Percentiles rank a stretch among this genome's conserved stretches.
phyloP scores from a whole-genome alignment of 2,113 vertebrate species.

The Myrmophylax atrothorax region DNA sequence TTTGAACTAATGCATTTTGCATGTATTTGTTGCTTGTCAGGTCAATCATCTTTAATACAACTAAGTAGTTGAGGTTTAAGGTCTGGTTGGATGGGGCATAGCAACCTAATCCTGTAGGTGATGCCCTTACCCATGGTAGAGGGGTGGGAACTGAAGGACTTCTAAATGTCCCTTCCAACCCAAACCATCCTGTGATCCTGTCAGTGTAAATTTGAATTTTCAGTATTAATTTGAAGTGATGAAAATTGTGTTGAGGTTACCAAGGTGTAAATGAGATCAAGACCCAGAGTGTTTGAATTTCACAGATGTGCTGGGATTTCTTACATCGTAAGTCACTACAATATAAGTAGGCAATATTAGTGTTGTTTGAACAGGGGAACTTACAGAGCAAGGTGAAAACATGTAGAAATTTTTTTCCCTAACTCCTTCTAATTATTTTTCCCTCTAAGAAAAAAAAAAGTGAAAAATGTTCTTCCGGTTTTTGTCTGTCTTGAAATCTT shows the following conservation, averaged over 20 bases:
- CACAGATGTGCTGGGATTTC: not conserved
- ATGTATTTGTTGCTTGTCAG: not conserved
- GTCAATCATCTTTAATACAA: not conserved
- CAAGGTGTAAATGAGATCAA: accelerated
- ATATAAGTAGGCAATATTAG: not conserved
- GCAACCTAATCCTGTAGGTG: not conserved
- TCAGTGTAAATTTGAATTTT: not conserved
- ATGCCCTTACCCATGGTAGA: not conserved
- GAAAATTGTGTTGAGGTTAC: not conserved
- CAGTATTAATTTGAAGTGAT: not conserved
- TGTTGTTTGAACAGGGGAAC: not conserved
- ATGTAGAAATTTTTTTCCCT: accelerated
- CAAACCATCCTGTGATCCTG: not conserved
- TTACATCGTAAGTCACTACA: not conserved
- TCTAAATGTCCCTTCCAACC: not conserved
- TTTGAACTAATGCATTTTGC: not conserved
- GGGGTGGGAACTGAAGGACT: not conserved
- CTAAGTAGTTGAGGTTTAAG: not conserved
- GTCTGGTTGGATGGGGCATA: not conserved
- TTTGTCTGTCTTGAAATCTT: not conserved
- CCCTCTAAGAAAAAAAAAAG: not conserved
- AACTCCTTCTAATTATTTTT: not conserved
- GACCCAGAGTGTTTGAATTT: not conserved
- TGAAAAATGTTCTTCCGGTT: not conserved
- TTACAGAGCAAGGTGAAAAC: not conserved